Conservation (phyloP, 2,797 vertebrate species). For the Acrossocheilus fasciatus region DNA sequence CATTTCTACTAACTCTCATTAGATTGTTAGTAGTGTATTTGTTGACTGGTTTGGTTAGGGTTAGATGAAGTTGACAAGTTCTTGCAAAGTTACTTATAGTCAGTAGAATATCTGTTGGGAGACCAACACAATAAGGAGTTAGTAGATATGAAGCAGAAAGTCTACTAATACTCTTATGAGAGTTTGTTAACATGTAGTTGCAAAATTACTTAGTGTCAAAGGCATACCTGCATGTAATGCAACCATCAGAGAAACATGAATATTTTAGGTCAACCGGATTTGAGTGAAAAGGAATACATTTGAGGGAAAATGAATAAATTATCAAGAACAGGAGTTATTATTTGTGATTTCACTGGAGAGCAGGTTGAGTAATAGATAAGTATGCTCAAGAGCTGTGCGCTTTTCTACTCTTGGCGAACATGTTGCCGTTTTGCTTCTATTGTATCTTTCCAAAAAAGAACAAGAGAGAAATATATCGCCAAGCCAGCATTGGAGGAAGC, state of each 20-base stretch:
- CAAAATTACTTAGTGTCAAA: too few relatives aligned
- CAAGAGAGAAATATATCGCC: slow-evolving; percentile 63
- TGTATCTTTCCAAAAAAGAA: slow-evolving; percentile 13
- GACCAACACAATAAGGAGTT: too few relatives aligned
- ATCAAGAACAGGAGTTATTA: not conserved
- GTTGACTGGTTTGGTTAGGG: too few relatives aligned
- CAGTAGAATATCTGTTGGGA: too few relatives aligned
- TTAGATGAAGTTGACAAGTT: too few relatives aligned
- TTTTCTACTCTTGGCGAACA: slow-evolving; percentile 22
- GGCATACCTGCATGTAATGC: not conserved
- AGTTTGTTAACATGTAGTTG: too few relatives aligned
- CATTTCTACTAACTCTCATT: too few relatives aligned
- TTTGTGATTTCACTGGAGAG: slow-evolving; percentile 11
- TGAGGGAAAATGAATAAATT: not conserved
- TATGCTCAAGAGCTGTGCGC: not conserved
- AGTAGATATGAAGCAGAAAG: too few relatives aligned
- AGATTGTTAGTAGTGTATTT: too few relatives aligned
- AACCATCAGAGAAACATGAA: not conserved
- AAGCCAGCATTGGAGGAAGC: slow-evolving; percentile 55
- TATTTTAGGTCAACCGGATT: not conserved
- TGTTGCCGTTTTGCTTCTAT: not conserved
- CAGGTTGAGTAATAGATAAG: not conserved
- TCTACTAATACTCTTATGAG: too few relatives aligned
- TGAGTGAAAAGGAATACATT: not conserved
- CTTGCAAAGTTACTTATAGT: too few relatives aligned